Percentiles rank a stretch among this genome's conserved stretches.
Conservation (phyloP, 2,797 vertebrate genomes). For the Anguilla marmorata region DNA sequence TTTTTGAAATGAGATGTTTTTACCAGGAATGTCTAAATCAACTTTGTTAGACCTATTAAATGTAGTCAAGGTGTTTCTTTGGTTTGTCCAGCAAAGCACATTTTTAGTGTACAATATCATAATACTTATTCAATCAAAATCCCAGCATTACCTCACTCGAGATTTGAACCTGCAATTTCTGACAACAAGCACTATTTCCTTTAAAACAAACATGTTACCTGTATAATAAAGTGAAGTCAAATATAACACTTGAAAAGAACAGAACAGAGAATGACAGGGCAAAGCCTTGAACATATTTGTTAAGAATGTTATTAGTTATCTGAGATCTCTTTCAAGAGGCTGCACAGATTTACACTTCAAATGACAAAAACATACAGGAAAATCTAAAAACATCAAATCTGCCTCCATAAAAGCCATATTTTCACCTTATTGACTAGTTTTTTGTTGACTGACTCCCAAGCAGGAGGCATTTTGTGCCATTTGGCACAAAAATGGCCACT, state of each 20-base stretch:
- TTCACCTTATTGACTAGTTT: background rate
- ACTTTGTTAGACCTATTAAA: background rate
- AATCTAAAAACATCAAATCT: background rate
- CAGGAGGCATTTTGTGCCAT: background rate
- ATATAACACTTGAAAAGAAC: background rate
- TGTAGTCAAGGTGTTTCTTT: background rate
- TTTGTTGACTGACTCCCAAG: background rate
- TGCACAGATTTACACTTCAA: background rate
- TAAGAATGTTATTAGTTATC: background rate
- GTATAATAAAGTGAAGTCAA: background rate
- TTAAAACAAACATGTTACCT: background rate
- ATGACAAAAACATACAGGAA: background rate
- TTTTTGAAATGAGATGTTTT: background rate
- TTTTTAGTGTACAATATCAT: background rate
- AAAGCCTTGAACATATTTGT: background rate
- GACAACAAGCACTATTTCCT: background rate
- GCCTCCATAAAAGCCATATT: background rate
- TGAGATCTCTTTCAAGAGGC: background rate
- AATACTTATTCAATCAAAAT: background rate
- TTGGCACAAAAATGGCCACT: slow-evolving; percentile 25
- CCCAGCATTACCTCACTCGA: background rate
- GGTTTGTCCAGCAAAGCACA: background rate
- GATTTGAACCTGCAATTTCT: background rate
- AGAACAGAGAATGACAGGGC: background rate
- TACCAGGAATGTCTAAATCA: background rate